A percentile compares a stretch with the other conserved stretches of the same genome.
phyloP scores from a whole-genome alignment of 2,797 vertebrate species.

The Heterohyrax brucei region DNA sequence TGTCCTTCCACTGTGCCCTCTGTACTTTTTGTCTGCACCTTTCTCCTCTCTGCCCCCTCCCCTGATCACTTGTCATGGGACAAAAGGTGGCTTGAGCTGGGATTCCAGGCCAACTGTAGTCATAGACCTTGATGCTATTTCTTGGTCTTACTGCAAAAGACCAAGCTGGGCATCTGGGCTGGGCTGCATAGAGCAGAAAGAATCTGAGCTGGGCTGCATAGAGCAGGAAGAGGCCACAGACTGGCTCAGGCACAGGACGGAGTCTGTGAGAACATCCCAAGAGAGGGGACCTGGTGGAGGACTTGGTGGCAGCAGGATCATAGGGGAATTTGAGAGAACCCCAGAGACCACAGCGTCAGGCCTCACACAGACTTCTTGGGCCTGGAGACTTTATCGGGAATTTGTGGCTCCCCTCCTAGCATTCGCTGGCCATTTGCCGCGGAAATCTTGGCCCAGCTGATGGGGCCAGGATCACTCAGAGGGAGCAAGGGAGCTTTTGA shows the following conservation, averaged over 20 bases:
- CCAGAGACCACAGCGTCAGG: neutral
- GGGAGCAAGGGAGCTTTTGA: neutral
- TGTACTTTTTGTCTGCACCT: neutral
- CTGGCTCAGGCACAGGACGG: neutral
- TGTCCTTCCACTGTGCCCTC: neutral
- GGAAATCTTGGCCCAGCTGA: neutral
- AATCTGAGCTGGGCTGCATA: neutral
- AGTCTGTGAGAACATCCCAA: neutral
- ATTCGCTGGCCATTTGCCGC: neutral
- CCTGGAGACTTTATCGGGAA: neutral
- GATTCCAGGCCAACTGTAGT: neutral
- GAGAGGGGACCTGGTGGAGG: neutral
- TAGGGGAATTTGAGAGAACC: neutral
- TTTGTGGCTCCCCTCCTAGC: neutral
- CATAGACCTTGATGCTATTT: neutral
- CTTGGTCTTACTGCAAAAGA: neutral
- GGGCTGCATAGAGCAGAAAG: neutral
- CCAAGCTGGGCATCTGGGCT: neutral
- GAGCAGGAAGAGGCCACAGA: neutral
- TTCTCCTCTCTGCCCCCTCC: neutral
- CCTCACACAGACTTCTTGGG: neutral
- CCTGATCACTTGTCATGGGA: neutral
- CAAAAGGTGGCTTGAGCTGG: too few relatives aligned
- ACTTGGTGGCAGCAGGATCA: neutral
- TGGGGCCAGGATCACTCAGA: neutral